phyloP scores from a whole-genome alignment of 2,888 invertebrate species.

The Molorchus minor region DNA sequence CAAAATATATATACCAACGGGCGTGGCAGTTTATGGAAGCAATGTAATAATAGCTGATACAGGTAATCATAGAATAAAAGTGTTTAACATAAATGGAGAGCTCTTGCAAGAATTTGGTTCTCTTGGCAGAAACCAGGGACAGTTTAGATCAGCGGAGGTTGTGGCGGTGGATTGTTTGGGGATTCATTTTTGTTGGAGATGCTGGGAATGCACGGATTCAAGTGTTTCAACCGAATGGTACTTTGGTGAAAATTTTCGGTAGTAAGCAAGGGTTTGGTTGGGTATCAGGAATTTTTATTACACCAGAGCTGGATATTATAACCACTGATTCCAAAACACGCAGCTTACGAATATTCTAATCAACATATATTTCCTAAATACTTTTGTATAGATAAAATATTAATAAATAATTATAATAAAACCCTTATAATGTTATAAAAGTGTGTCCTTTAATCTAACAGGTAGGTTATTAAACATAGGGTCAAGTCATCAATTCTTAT shows the following conservation, averaged over 20 bases:
- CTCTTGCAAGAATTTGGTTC: conserved; percentile 73
- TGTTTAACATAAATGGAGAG: conserved; percentile 66
- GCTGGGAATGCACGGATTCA: conserved; percentile 78
- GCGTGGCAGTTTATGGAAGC: conserved; percentile 70
- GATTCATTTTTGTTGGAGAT: conserved; percentile 81
- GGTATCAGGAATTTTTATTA: conserved; percentile 74
- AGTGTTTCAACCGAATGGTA: conserved; percentile 77
- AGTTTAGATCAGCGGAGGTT: conserved; percentile 79
- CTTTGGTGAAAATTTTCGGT: conserved; percentile 74
- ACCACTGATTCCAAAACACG: conserved; percentile 71
- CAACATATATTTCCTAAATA: too few species aligned
- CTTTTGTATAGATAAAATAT: too few species aligned
- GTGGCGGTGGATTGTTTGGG: conserved; percentile 75
- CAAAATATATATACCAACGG: conserved; percentile 77
- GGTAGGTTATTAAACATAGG: too few species aligned
- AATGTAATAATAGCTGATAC: conserved; percentile 71
- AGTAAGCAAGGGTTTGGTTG: conserved; percentile 68
- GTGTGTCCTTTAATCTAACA: too few species aligned
- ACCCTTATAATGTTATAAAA: too few species aligned
- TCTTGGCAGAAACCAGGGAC: conserved; percentile 72
- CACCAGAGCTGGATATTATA: conserved; percentile 70
- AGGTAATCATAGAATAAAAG: conserved; percentile 71
- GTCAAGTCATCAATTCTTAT: too few species aligned
- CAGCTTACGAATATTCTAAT: conserved; percentile 61
- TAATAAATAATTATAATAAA: too few species aligned